phyloP scores from a whole-genome alignment of 2,888 invertebrate genomes.

The Tanypteryx hageni region DNA sequence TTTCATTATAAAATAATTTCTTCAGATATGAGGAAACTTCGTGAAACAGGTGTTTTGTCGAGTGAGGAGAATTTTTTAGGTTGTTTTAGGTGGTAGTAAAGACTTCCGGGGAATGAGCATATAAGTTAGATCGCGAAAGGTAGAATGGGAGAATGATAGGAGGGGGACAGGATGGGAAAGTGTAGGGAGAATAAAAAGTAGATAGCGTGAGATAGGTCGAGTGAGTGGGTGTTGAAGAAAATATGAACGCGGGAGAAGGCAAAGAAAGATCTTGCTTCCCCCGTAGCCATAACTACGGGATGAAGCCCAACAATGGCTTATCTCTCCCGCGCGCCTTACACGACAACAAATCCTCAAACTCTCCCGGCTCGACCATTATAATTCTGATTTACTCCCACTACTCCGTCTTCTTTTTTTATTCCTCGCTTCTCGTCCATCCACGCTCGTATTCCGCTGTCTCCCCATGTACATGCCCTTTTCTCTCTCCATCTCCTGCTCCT shows the following conservation, averaged over 20 bases:
- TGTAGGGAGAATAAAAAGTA: background rate
- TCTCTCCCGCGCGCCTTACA: conserved; percentile 28
- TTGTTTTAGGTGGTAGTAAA: no score
- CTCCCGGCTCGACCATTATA: conserved; percentile 20
- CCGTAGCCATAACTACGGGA: conserved; percentile 28
- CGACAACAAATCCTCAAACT: conserved; percentile 52
- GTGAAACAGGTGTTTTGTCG: no score
- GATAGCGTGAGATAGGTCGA: background rate
- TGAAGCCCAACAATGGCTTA: background rate
- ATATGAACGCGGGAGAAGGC: background rate
- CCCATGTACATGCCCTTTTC: background rate
- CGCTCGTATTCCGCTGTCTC: background rate
- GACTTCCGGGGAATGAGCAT: no score
- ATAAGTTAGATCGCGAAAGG: no score
- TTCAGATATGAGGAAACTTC: no score
- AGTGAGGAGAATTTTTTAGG: no score
- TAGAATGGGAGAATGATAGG: no score
- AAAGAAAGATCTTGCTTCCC: conserved; percentile 30
- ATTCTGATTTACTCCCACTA: conserved; percentile 54
- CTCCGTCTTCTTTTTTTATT: background rate
- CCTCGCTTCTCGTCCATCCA: background rate
- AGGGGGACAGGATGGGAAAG: background rate
- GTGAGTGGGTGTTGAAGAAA: background rate
- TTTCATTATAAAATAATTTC: no score
- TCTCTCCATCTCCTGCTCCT: no score